A percentile compares a stretch with the other conserved stretches of the same genome.
phyloP scores from a whole-genome alignment of 2,888 invertebrate species.

The Ariolimax columbianus region DNA sequence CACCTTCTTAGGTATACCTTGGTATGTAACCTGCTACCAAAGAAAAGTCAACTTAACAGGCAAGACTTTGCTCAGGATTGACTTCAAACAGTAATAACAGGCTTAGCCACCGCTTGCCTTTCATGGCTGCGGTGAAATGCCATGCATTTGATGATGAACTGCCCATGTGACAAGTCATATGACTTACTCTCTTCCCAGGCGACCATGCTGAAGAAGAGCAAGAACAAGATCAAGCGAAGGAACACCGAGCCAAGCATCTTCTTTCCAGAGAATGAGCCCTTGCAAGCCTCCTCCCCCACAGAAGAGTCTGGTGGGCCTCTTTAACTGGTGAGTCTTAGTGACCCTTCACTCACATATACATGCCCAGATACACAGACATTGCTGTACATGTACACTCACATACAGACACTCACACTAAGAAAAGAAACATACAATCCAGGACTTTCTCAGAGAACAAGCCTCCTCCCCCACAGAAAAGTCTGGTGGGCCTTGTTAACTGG shows the following conservation, averaged over 20 bases:
- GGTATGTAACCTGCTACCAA: too few relatives aligned
- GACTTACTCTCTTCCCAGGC: constrained; percentile 83
- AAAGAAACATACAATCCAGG: constrained; percentile 85
- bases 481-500: constrained; percentile 71
- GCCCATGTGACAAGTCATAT: not conserved
- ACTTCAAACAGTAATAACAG: too few relatives aligned
- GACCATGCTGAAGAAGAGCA: constrained; percentile 98
- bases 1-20: too few relatives aligned
- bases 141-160: not conserved
- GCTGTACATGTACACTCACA: too few relatives aligned
- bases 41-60: too few relatives aligned
- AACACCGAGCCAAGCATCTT: constrained; percentile 82
- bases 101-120: too few relatives aligned
- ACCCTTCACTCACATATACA: not conserved
- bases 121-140: too few relatives aligned
- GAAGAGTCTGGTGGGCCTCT: constrained; percentile 72
- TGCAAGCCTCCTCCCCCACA: constrained; percentile 73
- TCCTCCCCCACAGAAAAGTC: constrained; percentile 75
- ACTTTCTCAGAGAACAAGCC: constrained; percentile 77
- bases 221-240: constrained; percentile 97
- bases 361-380: not conserved
- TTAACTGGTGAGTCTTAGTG: constrained; percentile 60
- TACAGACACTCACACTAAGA: constrained; percentile 81
- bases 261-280: constrained; percentile 77
- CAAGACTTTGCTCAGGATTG: too few relatives aligned